A percentile compares a stretch with the other conserved stretches of the same genome.
Conservation (phyloP, 2,113 vertebrate species). For the Antechinus stuartii region DNA sequence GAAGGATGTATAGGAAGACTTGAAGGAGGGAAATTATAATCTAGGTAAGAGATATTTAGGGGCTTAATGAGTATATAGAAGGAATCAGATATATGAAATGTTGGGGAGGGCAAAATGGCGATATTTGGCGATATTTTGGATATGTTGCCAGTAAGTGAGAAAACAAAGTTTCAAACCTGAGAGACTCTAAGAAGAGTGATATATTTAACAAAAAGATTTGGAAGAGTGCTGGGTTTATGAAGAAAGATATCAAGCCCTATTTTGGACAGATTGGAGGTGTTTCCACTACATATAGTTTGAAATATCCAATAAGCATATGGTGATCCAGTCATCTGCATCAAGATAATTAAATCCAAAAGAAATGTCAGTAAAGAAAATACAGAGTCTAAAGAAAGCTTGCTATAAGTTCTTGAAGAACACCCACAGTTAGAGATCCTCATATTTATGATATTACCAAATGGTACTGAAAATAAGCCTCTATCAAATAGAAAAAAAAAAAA, state of each 20-base stretch:
- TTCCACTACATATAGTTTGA: background rate
- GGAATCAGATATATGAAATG: background rate
- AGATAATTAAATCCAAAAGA: background rate
- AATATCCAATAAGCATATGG: background rate
- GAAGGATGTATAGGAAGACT: background rate
- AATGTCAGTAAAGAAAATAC: background rate
- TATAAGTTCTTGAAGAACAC: background rate
- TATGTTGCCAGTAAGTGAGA: background rate
- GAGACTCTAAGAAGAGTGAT: background rate
- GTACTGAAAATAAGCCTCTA: background rate
- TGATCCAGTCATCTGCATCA: background rate
- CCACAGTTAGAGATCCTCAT: background rate
- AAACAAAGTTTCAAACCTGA: background rate
- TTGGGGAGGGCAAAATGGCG: background rate
- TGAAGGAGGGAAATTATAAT: background rate
- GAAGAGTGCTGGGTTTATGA: background rate
- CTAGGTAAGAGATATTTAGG: too few relatives aligned
- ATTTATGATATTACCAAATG: background rate
- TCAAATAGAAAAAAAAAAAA: background rate
- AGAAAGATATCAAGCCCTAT: background rate
- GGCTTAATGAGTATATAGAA: background rate
- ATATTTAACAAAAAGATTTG: background rate
- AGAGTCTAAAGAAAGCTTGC: background rate
- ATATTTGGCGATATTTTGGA: background rate
- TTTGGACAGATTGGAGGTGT: background rate